These are phyloP conservation scores for Sesamia nonagrioides DNA, from an alignment of 1,140 invertebrate species.

Conservation along the genomic window DNA sequence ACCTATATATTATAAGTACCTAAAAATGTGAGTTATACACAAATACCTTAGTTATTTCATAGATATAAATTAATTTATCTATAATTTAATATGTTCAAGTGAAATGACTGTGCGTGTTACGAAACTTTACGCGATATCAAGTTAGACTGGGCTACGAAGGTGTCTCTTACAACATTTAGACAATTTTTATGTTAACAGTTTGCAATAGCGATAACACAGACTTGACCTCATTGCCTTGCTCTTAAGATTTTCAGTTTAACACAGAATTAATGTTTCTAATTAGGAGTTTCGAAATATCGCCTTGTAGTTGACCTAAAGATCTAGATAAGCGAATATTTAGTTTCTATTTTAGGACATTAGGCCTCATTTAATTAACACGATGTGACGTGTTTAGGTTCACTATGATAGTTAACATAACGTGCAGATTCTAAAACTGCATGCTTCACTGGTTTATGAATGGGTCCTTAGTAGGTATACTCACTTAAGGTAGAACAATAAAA, in stretches of 20 bases:
- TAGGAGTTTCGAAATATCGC: slow-evolving; percentile 23
- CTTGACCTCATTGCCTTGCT: slow-evolving; percentile 41
- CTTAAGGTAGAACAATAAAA: not conserved
- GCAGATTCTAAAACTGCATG: not conserved
- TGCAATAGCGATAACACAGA: slow-evolving; percentile 36
- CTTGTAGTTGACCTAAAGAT: slow-evolving; percentile 29
- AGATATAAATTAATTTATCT: too few relatives aligned
- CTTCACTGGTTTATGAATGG: not conserved
- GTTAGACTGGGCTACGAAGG: not conserved
- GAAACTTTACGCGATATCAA: slow-evolving; percentile 1
- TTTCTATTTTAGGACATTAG: not conserved
- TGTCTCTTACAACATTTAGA: slow-evolving; percentile 38
- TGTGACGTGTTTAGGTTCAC: too few relatives aligned
- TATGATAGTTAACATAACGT: not conserved
- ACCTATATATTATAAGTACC: too few relatives aligned
- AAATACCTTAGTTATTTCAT: too few relatives aligned
- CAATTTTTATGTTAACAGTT: slow-evolving; percentile 39
- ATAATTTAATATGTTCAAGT: not conserved
- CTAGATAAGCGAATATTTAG: slow-evolving; percentile 13
- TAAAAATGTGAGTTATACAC: too few relatives aligned
- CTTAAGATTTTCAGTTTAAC: slow-evolving; percentile 25
- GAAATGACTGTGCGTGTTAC: slow-evolving; percentile 11
- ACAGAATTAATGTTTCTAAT: slow-evolving; percentile 30
- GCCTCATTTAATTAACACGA: too few relatives aligned
- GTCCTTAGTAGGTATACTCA: not conserved